These are phyloP conservation scores for Artibeus jamaicensis DNA, from an alignment of 2,797 vertebrate species.

Conservation along the genomic window DNA sequence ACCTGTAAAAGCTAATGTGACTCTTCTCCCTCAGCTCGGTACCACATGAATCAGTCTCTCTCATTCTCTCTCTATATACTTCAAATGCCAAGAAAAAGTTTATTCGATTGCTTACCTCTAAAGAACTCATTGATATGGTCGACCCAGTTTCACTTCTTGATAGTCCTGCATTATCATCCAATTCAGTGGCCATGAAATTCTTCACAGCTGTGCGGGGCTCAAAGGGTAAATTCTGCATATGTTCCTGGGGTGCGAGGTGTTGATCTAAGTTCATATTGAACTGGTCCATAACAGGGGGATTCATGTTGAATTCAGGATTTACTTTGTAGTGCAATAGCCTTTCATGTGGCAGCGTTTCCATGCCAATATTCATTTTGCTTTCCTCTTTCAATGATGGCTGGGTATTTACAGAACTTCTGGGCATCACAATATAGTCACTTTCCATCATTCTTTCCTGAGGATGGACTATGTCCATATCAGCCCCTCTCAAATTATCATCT, in stretches of 20 bases:
- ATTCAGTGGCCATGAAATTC: constrained; percentile 97
- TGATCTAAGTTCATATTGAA: constrained; percentile 96
- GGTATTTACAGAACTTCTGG: constrained; percentile 90
- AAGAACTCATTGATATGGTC: constrained; percentile 98
- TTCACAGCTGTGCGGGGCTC: constrained; percentile 98
- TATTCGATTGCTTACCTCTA: constrained; percentile 90
- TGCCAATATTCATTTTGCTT: constrained; percentile 94
- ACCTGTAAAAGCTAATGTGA: neutral
- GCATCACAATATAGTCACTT: constrained; percentile 99
- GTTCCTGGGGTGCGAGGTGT: constrained; percentile 91
- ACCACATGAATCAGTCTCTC: neutral
- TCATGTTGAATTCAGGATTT: constrained; percentile 94
- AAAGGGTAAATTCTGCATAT: constrained; percentile 97
- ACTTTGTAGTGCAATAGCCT: constrained; percentile 99
- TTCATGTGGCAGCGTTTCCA: constrained; percentile 96
- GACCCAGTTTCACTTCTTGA: constrained; percentile 98
- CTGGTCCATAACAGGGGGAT: constrained; percentile 95
- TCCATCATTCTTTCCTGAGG: constrained; percentile 95
- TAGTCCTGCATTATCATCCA: constrained; percentile 95
- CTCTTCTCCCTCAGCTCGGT: neutral
- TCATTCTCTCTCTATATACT: neutral
- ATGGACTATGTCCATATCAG: constrained; percentile 92
- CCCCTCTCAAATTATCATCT: constrained; percentile 93
- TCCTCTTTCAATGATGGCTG: constrained; percentile 95
- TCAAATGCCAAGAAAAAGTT: constrained; percentile 9